Evolutionary conservation across 2,797 vertebrate genomes (phyloP).

Genomic region (Limnodromus scolopaceus): DNA sequence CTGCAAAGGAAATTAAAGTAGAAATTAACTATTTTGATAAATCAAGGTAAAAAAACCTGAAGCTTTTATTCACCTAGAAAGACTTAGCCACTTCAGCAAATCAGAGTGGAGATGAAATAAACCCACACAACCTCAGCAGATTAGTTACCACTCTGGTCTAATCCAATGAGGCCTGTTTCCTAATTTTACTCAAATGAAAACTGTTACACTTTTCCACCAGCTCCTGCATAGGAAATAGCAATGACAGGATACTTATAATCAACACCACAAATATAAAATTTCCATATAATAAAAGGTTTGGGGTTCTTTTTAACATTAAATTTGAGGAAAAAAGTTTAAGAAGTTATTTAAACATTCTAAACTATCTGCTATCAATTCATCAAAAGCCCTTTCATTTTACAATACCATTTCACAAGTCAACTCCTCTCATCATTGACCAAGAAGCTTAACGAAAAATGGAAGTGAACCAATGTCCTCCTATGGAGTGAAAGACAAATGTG

Average conservation of each 20-base stretch:
- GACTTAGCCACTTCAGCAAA: background rate
- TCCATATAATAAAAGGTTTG: background rate
- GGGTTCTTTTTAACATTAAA: background rate
- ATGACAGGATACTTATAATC: background rate
- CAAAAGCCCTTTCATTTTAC: background rate
- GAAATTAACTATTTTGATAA: background rate
- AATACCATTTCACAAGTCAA: background rate
- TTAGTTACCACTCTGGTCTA: background rate
- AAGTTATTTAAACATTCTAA: background rate
- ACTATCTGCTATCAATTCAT: background rate
- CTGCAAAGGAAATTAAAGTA: background rate
- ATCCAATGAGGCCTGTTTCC: background rate
- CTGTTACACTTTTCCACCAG: background rate
- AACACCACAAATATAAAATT: background rate
- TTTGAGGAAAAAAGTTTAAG: background rate
- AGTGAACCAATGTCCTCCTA: background rate
- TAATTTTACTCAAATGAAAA: background rate
- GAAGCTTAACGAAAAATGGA: background rate
- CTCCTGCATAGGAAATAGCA: background rate
- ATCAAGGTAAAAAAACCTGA: background rate
- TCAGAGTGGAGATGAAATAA: background rate
- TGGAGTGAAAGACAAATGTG: background rate
- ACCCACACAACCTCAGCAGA: background rate
- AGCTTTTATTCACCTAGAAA: background rate
- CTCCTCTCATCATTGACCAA: background rate